Conservation (phyloP, 2,113 vertebrate genomes). For the Phasianus colchicus region DNA sequence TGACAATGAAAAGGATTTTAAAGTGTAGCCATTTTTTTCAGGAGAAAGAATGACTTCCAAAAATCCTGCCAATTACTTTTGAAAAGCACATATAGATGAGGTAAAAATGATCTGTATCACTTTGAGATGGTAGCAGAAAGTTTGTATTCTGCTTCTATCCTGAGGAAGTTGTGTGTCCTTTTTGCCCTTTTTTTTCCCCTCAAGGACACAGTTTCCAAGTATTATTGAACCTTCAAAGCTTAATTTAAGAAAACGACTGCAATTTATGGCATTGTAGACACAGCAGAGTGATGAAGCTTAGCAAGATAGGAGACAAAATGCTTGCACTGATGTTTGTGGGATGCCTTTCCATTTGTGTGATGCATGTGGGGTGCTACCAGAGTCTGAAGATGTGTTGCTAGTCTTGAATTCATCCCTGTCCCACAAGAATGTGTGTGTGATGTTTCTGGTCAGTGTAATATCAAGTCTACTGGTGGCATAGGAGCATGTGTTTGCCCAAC, state of each 20-base stretch:
- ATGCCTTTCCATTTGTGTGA: neutral
- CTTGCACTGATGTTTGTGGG: neutral
- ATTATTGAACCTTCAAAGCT: neutral
- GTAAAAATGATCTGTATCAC: neutral
- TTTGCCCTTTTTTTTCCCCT: neutral
- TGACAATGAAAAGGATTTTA: neutral
- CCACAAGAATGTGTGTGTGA: neutral
- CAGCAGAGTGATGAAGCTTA: neutral
- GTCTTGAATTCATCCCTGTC: neutral
- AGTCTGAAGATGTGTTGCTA: neutral
- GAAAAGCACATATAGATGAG: neutral
- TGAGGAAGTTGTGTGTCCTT: neutral
- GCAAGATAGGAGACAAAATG: neutral
- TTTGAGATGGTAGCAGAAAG: neutral
- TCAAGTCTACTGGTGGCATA: neutral
- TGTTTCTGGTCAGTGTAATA: neutral
- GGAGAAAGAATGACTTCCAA: neutral
- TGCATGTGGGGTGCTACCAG: neutral
- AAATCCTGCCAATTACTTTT: neutral
- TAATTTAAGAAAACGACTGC: neutral
- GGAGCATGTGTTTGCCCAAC: neutral
- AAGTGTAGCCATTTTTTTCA: neutral
- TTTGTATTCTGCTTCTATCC: neutral
- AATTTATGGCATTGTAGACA: neutral
- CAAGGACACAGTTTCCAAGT: neutral